Base-by-base conservation (phyloP, 2,113 vertebrate genomes). In the Podiceps cristatus region DNA sequence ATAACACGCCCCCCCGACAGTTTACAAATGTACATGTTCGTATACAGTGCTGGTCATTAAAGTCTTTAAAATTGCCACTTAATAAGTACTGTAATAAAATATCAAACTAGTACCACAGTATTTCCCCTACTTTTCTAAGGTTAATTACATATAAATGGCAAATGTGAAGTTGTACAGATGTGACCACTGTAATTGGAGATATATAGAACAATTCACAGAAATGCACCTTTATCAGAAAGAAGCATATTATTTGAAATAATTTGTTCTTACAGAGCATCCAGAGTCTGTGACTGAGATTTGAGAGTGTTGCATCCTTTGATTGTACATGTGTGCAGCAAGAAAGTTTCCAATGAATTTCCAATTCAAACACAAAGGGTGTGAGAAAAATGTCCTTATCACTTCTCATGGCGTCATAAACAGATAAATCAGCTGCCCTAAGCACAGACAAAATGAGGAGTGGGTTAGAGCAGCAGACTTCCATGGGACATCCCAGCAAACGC, bases 1-100 rank as follows among this genome's bases (percentile, higher is more conserved):
- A 79, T 81, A 96, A 95, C 50, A 86, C 23, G 28, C 18, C 92
- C 78, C 75, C 58, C 31, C 62, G 91, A 94, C 75, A 94, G 93
- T 89, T 90, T 89, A 92, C 64, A 80, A 45, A 88, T 90, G 50
- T 91, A 74, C 45, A 50, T 86, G 53, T n/a, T 81, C 83, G 22
- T 93, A 71, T 71, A 80, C 47, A 74, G 37, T 82, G 60, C 22
- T 5, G 18, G 33, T 86, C 90, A 89, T 92, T 90, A 93, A 91
- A 84, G 69, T 82, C n/a, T 94, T 91, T 90, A 68, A 83, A 95
- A 84, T 18, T 86, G 71, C 49, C n/a, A 27, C 77, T 91, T 88
- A 50, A 50, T 27, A 96, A 56, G 6, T 62, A 85, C n/a, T 31
- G 45, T 85, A 95, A 72, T 82, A 84, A 96, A 93, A 92, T 71